These are phyloP conservation scores for Chrysocyon brachyurus DNA, from an alignment of 2,797 vertebrate species.

Conservation along the genomic window DNA sequence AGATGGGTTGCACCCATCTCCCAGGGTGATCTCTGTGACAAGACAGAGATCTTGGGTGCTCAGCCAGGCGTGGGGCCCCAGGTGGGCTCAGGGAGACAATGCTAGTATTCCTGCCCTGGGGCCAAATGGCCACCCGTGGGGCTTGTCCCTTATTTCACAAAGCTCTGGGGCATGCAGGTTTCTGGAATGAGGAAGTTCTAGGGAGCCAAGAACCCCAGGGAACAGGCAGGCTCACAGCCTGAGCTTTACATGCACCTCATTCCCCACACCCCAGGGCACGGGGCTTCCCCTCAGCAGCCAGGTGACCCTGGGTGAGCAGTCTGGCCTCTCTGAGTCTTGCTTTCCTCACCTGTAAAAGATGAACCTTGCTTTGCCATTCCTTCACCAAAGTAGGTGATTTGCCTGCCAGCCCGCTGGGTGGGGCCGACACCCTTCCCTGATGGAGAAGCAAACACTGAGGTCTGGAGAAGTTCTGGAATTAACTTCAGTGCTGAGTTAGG, in stretches of 20 bases:
- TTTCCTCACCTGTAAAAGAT: neutral
- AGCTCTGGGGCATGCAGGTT: rapidly evolving
- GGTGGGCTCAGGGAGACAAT: neutral
- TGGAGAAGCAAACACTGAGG: neutral
- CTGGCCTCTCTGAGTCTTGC: neutral
- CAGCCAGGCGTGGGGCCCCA: rapidly evolving
- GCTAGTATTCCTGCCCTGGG: neutral
- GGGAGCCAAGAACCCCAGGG: neutral
- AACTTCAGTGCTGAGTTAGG: too few relatives aligned
- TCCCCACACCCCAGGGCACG: neutral
- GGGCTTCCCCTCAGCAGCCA: neutral
- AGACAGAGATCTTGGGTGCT: neutral
- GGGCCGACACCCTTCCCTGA: neutral
- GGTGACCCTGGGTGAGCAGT: neutral
- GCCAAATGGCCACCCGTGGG: rapidly evolving
- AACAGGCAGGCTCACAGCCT: neutral
- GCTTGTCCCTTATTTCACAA: rapidly evolving
- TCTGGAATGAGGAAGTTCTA: neutral
- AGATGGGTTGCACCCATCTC: neutral
- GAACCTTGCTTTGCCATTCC: rapidly evolving
- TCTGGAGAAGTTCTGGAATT: neutral
- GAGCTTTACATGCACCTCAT: rapidly evolving
- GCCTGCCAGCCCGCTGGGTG: neutral
- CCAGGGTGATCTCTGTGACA: neutral
- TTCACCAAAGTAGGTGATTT: too few relatives aligned